These are phyloP conservation scores for Oreochromis aureus DNA, from an alignment of 2,113 vertebrate species.

Conservation along the genomic window DNA sequence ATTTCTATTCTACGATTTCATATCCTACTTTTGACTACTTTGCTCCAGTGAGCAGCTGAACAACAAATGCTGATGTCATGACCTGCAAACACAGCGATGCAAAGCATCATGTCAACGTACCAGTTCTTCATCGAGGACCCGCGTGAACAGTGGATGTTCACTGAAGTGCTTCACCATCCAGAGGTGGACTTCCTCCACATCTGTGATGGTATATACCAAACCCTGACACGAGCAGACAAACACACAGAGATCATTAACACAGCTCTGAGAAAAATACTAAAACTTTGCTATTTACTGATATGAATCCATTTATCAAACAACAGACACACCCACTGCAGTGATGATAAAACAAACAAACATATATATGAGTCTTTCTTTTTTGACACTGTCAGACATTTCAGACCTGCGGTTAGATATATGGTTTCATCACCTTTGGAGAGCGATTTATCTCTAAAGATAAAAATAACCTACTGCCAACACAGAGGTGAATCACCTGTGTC, in stretches of 20 bases:
- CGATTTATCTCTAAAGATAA: conserved; percentile 18
- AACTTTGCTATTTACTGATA: background rate
- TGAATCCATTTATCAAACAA: background rate
- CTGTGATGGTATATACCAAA: conserved; percentile 86
- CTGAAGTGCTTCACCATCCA: conserved; percentile 89
- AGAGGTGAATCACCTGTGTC: conserved; percentile 56
- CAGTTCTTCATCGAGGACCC: conserved; percentile 78
- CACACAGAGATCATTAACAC: conserved; percentile 3
- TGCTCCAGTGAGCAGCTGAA: background rate
- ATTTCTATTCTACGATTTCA: background rate
- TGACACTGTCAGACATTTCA: background rate
- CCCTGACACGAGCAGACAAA: conserved; percentile 68
- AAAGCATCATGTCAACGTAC: conserved; percentile 58
- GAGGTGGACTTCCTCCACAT: conserved; percentile 83
- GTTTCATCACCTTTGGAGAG: conserved; percentile 20
- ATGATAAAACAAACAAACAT: background rate
- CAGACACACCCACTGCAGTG: background rate
- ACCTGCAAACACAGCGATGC: background rate
- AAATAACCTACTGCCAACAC: conserved; percentile 60
- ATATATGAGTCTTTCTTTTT: background rate
- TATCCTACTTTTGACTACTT: background rate
- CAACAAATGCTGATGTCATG: background rate
- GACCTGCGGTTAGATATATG: background rate
- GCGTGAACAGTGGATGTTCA: conserved; percentile 82
- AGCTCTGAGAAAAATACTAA: background rate